These are phyloP conservation scores for Acanthacorydalis orientalis DNA, from an alignment of 2,888 invertebrate species.

Conservation along the genomic window DNA sequence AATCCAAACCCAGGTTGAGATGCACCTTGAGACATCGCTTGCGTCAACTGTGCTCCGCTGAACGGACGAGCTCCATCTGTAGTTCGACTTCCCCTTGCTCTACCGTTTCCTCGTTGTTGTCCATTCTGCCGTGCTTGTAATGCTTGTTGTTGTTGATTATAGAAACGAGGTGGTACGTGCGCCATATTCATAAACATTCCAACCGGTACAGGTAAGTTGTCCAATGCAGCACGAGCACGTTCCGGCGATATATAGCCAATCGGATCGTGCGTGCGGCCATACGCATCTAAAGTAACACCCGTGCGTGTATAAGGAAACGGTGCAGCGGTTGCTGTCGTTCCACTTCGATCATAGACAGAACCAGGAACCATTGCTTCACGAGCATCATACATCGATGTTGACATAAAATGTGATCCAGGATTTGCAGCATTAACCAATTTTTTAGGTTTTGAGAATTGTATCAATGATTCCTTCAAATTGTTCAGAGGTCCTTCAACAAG, in stretches of 20 bases:
- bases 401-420: slow-evolving; percentile 96
- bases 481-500: slow-evolving; percentile 95
- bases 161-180: slow-evolving; percentile 57
- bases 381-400: slow-evolving; percentile 91
- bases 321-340: slow-evolving; percentile 21
- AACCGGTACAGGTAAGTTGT: slow-evolving; percentile 79
- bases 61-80: slow-evolving; percentile 24
- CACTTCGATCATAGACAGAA: slow-evolving; percentile 75
- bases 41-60: slow-evolving; percentile 52
- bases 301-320: slow-evolving; percentile 18
- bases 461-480: slow-evolving; percentile 89
- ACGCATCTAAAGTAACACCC: slow-evolving; percentile 37
- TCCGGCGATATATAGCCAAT: slow-evolving; percentile 86
- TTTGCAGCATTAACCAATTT: slow-evolving; percentile 87
- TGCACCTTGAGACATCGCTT: slow-evolving; percentile 58
- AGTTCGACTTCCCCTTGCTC: slow-evolving; percentile 3
- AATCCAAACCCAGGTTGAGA: slow-evolving; percentile 50
- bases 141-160: slow-evolving; percentile 56
- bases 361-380: slow-evolving; percentile 89
- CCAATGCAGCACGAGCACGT: slow-evolving; percentile 52
- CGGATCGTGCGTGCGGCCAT: slow-evolving; percentile 67
- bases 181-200: slow-evolving; percentile 91
- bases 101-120: slow-evolving; percentile 19
- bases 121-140: slow-evolving; percentile 35
- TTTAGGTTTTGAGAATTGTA: slow-evolving; percentile 94